A percentile compares a stretch with the other conserved stretches of the same genome.
Evolutionary conservation across 2,888 invertebrate genomes (phyloP).

Genomic region (Linnaemya tessellans): DNA sequence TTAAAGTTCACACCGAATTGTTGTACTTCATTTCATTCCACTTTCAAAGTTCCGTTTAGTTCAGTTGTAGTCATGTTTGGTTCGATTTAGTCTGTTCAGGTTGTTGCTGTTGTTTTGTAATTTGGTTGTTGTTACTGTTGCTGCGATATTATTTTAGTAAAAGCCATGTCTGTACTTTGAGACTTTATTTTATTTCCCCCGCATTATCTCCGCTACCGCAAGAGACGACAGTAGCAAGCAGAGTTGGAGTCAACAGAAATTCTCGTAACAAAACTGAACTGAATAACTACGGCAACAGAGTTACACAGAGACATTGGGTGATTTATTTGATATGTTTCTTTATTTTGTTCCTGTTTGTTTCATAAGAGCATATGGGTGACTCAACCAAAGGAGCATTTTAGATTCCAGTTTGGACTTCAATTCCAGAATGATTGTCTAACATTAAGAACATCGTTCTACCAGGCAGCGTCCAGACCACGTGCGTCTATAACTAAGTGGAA

Average conservation of each 20-base stretch:
- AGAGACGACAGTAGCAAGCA: slow-evolving; percentile 26
- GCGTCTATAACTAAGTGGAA: too few species aligned
- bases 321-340: slow-evolving; percentile 56
- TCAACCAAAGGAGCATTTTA: background rate
- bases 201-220: slow-evolving; percentile 10
- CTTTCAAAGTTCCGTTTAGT: slow-evolving; percentile 58
- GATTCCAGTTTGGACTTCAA: too few species aligned
- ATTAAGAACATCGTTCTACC: too few species aligned
- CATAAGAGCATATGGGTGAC: slow-evolving; percentile 46
- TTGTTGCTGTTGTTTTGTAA: slow-evolving; percentile 22
- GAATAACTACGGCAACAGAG: slow-evolving; percentile 35
- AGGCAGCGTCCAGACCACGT: too few species aligned
- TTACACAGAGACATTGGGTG: slow-evolving; percentile 57
- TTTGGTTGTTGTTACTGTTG: slow-evolving; percentile 38
- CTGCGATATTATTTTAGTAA: slow-evolving; percentile 50
- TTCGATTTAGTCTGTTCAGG: slow-evolving; percentile 54
- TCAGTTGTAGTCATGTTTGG: slow-evolving; percentile 32
- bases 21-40: slow-evolving; percentile 70
- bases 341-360: slow-evolving; percentile 46
- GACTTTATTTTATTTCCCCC: slow-evolving; percentile 43
- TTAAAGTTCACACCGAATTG: slow-evolving; percentile 73
- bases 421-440: too few species aligned
- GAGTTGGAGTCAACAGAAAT: slow-evolving; percentile 41
- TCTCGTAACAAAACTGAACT: slow-evolving; percentile 22
- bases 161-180: slow-evolving; percentile 45